Evolutionary conservation across 1,140 invertebrate species (phyloP).

Genomic region (Homarus americanus): DNA sequence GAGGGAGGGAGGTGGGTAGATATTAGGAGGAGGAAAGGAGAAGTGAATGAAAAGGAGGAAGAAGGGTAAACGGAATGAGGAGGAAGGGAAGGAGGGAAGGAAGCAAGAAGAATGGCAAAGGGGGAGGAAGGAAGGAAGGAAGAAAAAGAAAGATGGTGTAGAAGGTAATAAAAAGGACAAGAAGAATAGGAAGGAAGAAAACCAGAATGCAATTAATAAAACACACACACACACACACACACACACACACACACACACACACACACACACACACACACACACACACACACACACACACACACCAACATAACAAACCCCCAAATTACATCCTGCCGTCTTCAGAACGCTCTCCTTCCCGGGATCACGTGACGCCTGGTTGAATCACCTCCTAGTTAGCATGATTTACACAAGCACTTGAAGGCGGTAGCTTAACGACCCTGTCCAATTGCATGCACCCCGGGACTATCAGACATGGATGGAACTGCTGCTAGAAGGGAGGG

Average conservation of each 20-base stretch:
- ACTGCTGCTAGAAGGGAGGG: too few relatives aligned
- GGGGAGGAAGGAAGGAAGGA: too few relatives aligned
- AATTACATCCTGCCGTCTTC: neutral
- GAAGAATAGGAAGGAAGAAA: neutral
- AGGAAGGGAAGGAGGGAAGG: too few relatives aligned
- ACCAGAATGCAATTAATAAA: too few relatives aligned
- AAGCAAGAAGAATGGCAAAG: too few relatives aligned
- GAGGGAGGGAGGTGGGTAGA: too few relatives aligned
- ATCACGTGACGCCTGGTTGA: neutral
- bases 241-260: neutral
- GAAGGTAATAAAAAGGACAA: too few relatives aligned
- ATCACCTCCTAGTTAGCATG: neutral
- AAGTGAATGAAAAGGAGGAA: too few relatives aligned
- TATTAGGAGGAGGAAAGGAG: too few relatives aligned
- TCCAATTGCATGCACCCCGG: neutral
- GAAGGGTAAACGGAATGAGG: too few relatives aligned
- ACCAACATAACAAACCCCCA: too few relatives aligned
- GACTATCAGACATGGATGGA: neutral
- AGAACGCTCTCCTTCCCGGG: neutral
- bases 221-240: neutral
- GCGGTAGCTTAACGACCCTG: neutral
- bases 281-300: neutral
- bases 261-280: neutral
- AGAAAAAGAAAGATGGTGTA: too few relatives aligned
- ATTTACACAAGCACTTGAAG: neutral